These are phyloP conservation scores for Salpingus planirostris DNA, from an alignment of 2,888 invertebrate species.

Conservation along the genomic window DNA sequence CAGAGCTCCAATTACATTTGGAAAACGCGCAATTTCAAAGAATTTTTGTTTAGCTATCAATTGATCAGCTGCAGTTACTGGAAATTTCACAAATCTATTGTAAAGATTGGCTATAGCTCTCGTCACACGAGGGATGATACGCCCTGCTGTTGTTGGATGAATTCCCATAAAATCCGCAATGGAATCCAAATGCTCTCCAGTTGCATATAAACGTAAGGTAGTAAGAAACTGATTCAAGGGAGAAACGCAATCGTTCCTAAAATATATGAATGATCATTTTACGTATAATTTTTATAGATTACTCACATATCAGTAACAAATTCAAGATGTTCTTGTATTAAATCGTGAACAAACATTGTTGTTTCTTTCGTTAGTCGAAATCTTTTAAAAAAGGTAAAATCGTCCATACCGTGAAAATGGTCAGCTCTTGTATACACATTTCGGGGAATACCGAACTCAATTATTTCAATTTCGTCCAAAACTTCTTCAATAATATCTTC, in stretches of 20 bases:
- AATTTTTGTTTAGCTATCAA: no score
- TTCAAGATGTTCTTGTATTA: background rate
- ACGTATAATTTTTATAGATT: background rate
- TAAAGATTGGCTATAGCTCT: background rate
- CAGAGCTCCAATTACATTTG: no score
- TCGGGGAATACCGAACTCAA: background rate
- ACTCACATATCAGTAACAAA: background rate
- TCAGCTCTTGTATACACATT: background rate
- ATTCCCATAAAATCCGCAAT: background rate
- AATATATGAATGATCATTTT: background rate
- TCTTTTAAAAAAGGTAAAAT: no score
- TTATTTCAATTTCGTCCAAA: background rate
- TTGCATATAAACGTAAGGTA: background rate
- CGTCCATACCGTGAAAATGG: background rate
- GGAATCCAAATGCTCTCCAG: background rate
- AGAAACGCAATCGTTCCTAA: background rate
- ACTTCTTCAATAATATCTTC: background rate
- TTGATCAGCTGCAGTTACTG: no score
- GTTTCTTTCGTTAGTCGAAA: background rate
- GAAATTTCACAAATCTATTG: background rate
- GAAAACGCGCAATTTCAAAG: no score
- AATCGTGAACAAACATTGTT: background rate
- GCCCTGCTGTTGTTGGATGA: no score
- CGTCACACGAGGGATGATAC: background rate
- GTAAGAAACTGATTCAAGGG: background rate